These are phyloP conservation scores for Indri indri DNA, from an alignment of 2,113 vertebrate species.

Conservation along the genomic window DNA sequence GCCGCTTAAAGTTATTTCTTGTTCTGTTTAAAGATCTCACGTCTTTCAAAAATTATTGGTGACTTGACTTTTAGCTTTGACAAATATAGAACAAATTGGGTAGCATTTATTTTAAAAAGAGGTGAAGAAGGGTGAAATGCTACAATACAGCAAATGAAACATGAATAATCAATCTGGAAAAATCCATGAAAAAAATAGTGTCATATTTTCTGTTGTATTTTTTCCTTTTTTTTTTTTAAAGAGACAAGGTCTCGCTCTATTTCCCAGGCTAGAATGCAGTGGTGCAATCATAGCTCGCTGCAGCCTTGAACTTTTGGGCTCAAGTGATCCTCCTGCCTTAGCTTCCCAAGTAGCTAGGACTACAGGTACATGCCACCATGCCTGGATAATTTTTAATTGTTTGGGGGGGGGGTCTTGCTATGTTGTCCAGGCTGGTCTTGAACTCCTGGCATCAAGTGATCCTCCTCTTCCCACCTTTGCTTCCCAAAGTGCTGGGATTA, in stretches of 20 bases:
- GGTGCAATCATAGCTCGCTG: not conserved
- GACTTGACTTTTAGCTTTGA: not conserved
- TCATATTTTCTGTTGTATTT: not conserved
- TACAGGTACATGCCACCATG: not conserved
- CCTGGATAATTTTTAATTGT: not conserved
- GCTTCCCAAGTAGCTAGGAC: not conserved
- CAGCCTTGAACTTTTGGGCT: not conserved
- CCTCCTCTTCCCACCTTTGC: not conserved
- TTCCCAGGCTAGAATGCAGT: not conserved
- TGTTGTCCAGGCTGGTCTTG: not conserved
- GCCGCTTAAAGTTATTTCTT: not conserved
- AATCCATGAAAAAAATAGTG: not conserved
- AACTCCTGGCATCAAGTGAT: not conserved
- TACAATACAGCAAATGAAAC: not conserved
- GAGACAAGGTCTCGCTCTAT: not conserved
- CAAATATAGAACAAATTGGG: not conserved
- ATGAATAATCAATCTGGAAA: not conserved
- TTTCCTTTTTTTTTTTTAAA: not conserved
- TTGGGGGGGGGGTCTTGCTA: not conserved
- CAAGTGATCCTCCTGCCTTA: not conserved
- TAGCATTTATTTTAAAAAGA: not conserved
- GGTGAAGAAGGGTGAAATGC: not conserved
- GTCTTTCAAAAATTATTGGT: not conserved
- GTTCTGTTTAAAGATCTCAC: not conserved
- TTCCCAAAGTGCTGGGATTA: not conserved